A percentile compares a stretch with the other conserved stretches of the same genome.
These are phyloP conservation scores for Euborellia annulipes DNA, from an alignment of 1,140 invertebrate genomes.

Conservation along the genomic window DNA sequence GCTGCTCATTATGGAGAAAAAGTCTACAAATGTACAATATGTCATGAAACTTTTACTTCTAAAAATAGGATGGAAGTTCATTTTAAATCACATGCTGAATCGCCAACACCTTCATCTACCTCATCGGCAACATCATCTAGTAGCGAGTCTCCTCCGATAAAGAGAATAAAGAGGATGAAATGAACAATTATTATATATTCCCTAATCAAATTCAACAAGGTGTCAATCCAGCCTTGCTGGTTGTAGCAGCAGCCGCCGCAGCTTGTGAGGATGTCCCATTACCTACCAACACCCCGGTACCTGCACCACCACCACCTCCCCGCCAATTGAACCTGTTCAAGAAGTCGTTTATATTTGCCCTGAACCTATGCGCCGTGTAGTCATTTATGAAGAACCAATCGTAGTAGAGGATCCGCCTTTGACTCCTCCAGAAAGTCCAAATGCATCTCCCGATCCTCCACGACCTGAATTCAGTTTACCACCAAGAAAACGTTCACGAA, in stretches of 20 bases:
- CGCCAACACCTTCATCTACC: conserved; percentile 21
- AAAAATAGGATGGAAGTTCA: conserved; percentile 80
- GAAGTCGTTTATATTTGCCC: conserved; percentile 15
- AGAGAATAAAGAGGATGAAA: conserved; percentile 25
- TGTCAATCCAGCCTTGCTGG: conserved; percentile 32
- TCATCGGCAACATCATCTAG: conserved; percentile 25
- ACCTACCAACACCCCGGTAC: conserved; percentile 4
- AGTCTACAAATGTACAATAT: conserved; percentile 81
- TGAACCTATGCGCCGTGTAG: conserved; percentile 15
- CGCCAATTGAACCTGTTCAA: conserved; percentile 2
- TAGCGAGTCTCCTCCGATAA: conserved; percentile 28
- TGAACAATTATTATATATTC: not conserved
- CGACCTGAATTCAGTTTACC: conserved; percentile 51
- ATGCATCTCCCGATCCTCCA: conserved; percentile 35
- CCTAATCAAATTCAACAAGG: conserved; percentile 5
- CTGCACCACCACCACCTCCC: not conserved
- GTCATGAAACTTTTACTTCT: conserved; percentile 72
- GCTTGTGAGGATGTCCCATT: conserved; percentile 30
- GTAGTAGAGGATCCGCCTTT: conserved; percentile 28
- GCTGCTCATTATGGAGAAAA: conserved; percentile 85
- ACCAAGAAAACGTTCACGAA: conserved; percentile 56
- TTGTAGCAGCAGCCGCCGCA: conserved; percentile 27
- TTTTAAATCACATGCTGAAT: conserved; percentile 72
- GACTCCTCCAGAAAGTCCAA: conserved; percentile 34
- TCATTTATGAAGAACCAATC: not conserved